Evolutionary conservation across 2,797 vertebrate species (phyloP).

Genomic region (Acanthopagrus latus): DNA sequence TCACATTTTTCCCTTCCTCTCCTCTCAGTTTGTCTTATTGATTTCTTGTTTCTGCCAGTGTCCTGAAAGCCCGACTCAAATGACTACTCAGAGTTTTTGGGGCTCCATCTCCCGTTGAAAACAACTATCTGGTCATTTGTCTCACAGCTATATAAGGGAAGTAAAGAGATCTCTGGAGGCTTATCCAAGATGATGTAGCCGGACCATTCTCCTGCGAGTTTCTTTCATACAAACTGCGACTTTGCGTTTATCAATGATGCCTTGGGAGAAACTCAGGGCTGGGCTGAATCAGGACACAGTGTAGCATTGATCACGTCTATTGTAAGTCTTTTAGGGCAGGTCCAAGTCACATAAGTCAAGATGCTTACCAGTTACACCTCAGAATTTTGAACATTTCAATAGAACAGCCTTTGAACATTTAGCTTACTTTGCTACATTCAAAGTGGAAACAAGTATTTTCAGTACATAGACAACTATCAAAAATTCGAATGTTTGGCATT

Average conservation of each 20-base stretch:
- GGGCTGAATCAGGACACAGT: neutral
- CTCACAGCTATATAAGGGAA: slow-evolving; percentile 25
- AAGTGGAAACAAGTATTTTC: neutral
- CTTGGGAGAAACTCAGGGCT: neutral
- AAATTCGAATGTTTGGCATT: neutral
- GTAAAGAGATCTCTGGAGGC: slow-evolving; percentile 10
- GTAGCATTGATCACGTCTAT: neutral
- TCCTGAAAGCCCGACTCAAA: slow-evolving; percentile 74
- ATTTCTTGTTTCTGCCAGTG: slow-evolving; percentile 76
- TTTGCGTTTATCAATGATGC: neutral
- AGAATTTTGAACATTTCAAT: neutral
- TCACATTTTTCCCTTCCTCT: slow-evolving; percentile 73
- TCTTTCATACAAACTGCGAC: neutral
- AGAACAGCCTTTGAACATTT: neutral
- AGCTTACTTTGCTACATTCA: neutral
- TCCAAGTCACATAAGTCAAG: neutral
- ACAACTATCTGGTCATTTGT: slow-evolving; percentile 47
- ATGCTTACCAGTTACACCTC: neutral
- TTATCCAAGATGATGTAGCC: neutral
- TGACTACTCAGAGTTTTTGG: slow-evolving; percentile 64
- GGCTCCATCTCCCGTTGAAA: slow-evolving; percentile 47
- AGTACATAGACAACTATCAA: neutral
- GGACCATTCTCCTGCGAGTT: neutral
- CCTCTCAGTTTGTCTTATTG: slow-evolving; percentile 78
- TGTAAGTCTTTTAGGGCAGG: neutral